Evolutionary conservation across 2,113 vertebrate species (phyloP), one percentile per base, ranked within the genome.

Genomic region (Misgurnus anguillicaudatus): DNA sequence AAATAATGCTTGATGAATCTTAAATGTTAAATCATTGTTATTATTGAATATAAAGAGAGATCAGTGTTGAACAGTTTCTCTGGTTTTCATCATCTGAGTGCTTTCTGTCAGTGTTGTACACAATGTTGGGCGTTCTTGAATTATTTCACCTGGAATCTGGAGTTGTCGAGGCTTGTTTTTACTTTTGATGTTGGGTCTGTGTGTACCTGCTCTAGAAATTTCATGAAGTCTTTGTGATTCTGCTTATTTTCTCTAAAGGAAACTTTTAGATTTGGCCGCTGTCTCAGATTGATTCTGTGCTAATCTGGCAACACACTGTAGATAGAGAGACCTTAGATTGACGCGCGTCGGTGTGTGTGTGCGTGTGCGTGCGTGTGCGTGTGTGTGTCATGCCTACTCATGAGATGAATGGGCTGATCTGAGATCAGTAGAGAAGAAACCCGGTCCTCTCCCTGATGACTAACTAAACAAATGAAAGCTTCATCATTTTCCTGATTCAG

Each of bases 121-220:
- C 48, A 38, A 68, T 61, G 58, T 36, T 41, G 38, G 41, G 39
- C 9, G 14, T 61, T 60, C 24, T 70, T 69, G 9, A 73, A 53
- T 84, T 61, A 65, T 77, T 75, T 72, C 76, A 39, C 84, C 80
- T 82, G 82, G 60, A 87, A 67, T 82, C 31, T 9, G 24, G 76
- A 79, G 81, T 70, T 89, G 87, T 87, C 86, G 72, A 61, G 84
- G 86, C 86, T 88, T 88, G 88, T 48, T 69, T 17, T 42, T 65
- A 67, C 47, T 7, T 31, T 31, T 31, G 24, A 31, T 31, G 24
- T 31, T 31, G 24, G 24, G 24, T 31, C 24, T 31, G 24, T 31
- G 24, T 31, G 24, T 31, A 31, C 24, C 24, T 31, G n/a, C n/a
- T n/a, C n/a, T n/a, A n/a, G n/a, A n/a, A 31, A 31, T 31, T 31